A percentile compares a stretch with the other conserved stretches of the same genome.
Evolutionary conservation across 2,113 vertebrate species (phyloP).

Genomic region (Platycercus adscitus): DNA sequence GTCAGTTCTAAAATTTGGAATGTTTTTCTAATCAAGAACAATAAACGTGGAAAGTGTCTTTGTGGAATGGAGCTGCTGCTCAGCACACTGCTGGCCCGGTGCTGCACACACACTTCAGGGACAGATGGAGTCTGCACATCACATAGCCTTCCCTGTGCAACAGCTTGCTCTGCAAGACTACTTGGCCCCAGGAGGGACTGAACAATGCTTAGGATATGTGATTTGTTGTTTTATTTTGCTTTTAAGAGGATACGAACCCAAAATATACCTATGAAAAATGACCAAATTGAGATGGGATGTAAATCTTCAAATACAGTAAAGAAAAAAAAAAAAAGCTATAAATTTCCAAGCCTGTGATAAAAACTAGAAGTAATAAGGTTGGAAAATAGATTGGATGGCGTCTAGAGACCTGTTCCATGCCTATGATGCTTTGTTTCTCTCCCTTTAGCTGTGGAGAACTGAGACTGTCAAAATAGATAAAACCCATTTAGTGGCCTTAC

Average conservation of each 20-base stretch:
- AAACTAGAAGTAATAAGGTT: background rate
- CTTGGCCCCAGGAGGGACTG: background rate
- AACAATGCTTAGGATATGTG: background rate
- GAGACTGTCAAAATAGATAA: background rate
- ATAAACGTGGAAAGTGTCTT: background rate
- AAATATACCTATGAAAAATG: background rate
- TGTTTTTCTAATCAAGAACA: constrained; percentile 51
- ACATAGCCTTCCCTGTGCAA: background rate
- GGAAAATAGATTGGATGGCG: background rate
- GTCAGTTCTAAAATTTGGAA: background rate
- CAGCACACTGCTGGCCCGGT: background rate
- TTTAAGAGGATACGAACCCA: background rate
- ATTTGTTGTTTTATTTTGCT: background rate
- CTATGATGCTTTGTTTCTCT: background rate
- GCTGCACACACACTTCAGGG: background rate
- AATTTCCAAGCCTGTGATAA: background rate
- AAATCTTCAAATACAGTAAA: background rate
- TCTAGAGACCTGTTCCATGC: background rate
- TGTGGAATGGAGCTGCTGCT: accelerated
- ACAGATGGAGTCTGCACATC: background rate
- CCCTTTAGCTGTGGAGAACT: background rate
- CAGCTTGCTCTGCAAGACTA: background rate
- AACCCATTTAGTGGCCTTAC: background rate
- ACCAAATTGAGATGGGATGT: background rate
- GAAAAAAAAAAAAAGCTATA: background rate